A percentile compares a stretch with the other conserved stretches of the same genome.
Evolutionary conservation across 2,113 vertebrate species (phyloP).

Genomic region (Todiramphus chloris): DNA sequence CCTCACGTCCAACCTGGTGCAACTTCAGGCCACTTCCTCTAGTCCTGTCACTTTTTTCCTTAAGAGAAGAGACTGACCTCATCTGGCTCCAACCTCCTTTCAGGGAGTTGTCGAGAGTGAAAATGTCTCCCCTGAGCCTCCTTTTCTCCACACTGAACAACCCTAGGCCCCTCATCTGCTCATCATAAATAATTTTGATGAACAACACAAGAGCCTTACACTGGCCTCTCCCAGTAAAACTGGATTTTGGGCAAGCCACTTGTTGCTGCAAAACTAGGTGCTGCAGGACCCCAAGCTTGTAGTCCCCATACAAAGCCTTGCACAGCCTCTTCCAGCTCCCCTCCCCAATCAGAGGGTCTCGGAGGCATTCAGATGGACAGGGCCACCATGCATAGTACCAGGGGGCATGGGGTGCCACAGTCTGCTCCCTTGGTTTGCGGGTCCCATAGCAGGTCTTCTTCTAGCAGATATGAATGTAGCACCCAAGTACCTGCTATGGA

Average conservation of each 20-base stretch:
- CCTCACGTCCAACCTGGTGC: too few relatives aligned
- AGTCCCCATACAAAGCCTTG: not conserved
- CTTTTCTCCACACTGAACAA: too few relatives aligned
- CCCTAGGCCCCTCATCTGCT: too few relatives aligned
- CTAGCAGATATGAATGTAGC: not conserved
- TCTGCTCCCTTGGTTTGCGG: not conserved
- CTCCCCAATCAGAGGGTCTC: not conserved
- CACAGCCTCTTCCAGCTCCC: fast-evolving
- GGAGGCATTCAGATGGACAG: not conserved
- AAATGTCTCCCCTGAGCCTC: too few relatives aligned
- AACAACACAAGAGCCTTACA: not conserved
- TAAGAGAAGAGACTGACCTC: too few relatives aligned
- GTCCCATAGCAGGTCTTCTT: not conserved
- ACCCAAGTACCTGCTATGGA: not conserved
- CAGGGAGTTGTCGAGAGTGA: too few relatives aligned
- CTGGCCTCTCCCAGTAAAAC: not conserved
- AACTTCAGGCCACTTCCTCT: too few relatives aligned
- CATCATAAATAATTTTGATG: not conserved
- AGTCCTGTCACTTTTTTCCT: too few relatives aligned
- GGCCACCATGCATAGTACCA: not conserved
- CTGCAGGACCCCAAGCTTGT: fast-evolving
- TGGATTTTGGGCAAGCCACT: not conserved
- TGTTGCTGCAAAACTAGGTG: too few relatives aligned
- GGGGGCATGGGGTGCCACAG: fast-evolving
- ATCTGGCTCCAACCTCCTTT: too few relatives aligned